Base-by-base conservation (phyloP, 2,888 invertebrate genomes). In the Gari tellinella region DNA sequence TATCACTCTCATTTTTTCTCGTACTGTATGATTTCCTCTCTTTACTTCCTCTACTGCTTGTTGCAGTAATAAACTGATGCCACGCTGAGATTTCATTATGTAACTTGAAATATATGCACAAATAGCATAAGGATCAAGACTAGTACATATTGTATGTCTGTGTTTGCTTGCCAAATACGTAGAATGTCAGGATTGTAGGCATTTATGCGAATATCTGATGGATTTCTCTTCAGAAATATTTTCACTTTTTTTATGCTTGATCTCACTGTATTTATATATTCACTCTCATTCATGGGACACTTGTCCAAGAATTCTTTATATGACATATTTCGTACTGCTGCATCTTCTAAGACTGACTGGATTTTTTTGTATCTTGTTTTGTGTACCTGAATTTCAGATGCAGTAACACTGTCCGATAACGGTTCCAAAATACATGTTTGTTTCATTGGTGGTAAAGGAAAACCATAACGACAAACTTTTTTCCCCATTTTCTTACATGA, bases 61-160 rank as follows among this genome's bases (percentile, higher is more conserved):
- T 14, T 68, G 70, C 5, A 82, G 46, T n/a, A 82, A 48, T 19
- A 43, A 23, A 61, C 78, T 78, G 62, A 82, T 82, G 25, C 76
- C 80, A 37, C 80, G 65, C 57, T 75, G 74, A 8, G 69, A 70
- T 48, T 81, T 78, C 26, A 65, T 74, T 0, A 77, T 77, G 40
- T 75, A 81, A 17, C 74, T 70, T 1, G 72, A 74, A 40, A 81
- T 81, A 38, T 80, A 77, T 2, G 63, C 61, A 53, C 63, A 67
- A 12, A 60, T 43, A 38, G 60, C 68, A 58, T 58, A 76, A 26
- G 67, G 72, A 25, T 75, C 68, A 2, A 79, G n/a, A n/a, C n/a
- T 4, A 78, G 41, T 1, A 72, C 72, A 61, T 46, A 76, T 25
- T 72, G 72, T 2, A 80, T 43, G 48, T 77, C 73, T 49, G 65